Conservation (phyloP, 1,140 invertebrate genomes). For the Thaumetopoea pityocampa region DNA sequence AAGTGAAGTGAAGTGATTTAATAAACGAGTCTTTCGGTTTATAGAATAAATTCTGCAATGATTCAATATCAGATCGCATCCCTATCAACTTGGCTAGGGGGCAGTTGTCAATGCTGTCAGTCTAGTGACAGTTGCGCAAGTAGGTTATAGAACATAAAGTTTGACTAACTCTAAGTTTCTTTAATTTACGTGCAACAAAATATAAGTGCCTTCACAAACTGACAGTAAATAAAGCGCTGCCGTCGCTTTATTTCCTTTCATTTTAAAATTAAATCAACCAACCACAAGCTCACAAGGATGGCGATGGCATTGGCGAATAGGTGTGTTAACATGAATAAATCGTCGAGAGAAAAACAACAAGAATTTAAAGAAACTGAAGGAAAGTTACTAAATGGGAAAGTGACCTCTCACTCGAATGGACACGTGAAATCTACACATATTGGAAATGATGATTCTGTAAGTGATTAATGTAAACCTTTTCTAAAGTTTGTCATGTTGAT, state of each 20-base stretch:
- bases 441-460: conserved; percentile 41
- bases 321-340: conserved; percentile 24
- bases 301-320: conserved; percentile 31
- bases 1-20: no score
- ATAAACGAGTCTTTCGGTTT: no score
- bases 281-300: conserved; percentile 35
- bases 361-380: conserved; percentile 33
- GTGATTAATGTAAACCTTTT: conserved; percentile 32
- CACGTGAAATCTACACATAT: conserved; percentile 27
- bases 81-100: no score
- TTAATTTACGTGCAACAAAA: no score
- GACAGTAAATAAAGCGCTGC: conserved; percentile 8
- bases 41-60: no score
- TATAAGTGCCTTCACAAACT: neutral
- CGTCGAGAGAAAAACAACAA: conserved; percentile 18
- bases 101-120: no score
- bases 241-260: conserved; percentile 9
- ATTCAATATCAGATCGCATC: no score
- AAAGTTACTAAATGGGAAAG: conserved; percentile 42
- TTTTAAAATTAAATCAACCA: neutral
- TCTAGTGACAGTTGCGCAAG: no score
- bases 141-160: no score
- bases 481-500: conserved; percentile 4
- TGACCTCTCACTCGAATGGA: conserved; percentile 37
- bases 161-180: no score